These are phyloP conservation scores for Hypsopygia costalis DNA, from an alignment of 2,888 invertebrate genomes.

Conservation along the genomic window DNA sequence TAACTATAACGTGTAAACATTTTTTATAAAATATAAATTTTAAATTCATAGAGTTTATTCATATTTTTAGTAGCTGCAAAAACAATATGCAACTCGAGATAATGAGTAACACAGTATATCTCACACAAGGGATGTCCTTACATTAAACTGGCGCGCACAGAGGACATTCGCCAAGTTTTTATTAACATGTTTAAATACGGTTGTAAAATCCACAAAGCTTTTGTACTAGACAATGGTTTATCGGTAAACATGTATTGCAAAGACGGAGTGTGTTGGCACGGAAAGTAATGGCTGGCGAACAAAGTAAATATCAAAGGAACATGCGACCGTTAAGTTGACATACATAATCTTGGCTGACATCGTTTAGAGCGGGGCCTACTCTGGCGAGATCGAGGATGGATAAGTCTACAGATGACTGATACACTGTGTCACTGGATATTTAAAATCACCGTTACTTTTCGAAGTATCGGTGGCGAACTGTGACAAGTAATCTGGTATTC, in stretches of 20 bases:
- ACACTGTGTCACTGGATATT: constrained; percentile 10
- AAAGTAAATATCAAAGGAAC: constrained; percentile 26
- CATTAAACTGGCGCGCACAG: neutral
- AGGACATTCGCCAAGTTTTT: constrained; percentile 1
- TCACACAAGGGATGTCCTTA: neutral
- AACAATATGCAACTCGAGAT: neutral
- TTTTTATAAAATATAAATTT: no score
- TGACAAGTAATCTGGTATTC: neutral
- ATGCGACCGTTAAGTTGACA: constrained; percentile 64
- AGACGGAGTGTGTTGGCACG: constrained; percentile 1
- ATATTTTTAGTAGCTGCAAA: neutral
- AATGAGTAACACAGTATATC: neutral
- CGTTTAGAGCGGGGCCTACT: constrained; percentile 37
- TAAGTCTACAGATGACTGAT: constrained; percentile 9
- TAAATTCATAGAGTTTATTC: neutral
- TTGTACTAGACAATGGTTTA: constrained; percentile 1
- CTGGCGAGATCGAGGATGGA: constrained; percentile 23
- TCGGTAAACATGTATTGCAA: constrained; percentile 2
- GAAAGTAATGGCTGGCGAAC: neutral
- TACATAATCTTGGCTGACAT: constrained; percentile 55
- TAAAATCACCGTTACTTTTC: constrained; percentile 14
- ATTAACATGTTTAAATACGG: constrained; percentile 1
- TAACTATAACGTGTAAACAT: no score
- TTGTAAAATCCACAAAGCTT: constrained; percentile 5
- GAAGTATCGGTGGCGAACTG: neutral